A percentile compares a stretch with the other conserved stretches of the same genome.
Conservation (phyloP, 2,113 vertebrate species). For the Pristiophorus japonicus region DNA sequence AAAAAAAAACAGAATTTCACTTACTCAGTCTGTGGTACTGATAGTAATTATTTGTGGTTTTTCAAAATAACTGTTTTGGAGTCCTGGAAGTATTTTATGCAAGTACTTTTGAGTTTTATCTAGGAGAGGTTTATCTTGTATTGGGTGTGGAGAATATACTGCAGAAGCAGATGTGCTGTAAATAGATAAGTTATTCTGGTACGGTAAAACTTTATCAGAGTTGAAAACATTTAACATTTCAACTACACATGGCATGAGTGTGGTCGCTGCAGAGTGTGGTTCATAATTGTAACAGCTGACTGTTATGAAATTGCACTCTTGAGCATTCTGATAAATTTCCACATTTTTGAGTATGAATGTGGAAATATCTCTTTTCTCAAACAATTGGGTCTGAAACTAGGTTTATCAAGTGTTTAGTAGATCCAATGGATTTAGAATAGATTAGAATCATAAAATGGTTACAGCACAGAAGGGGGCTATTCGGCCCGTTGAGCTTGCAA, state of each 20-base stretch:
- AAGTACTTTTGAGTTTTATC: background rate
- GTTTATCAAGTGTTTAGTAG: background rate
- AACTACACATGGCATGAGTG: background rate
- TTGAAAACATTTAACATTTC: background rate
- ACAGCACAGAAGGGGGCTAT: no score
- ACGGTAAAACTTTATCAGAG: background rate
- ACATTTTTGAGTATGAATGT: background rate
- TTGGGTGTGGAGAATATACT: background rate
- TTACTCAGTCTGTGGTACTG: background rate
- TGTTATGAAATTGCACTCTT: background rate
- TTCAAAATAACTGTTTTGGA: background rate
- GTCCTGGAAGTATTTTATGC: background rate
- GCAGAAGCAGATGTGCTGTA: background rate
- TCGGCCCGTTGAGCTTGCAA: no score
- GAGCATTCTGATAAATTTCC: background rate
- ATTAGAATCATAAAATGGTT: no score
- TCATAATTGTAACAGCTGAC: background rate
- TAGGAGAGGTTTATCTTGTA: no score
- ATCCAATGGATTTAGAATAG: background rate
- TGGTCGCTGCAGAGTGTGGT: background rate
- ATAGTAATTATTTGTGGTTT: no score
- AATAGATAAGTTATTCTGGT: background rate
- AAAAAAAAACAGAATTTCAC: background rate
- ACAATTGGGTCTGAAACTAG: background rate
- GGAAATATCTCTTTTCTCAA: background rate